Evolutionary conservation across 2,113 vertebrate species (phyloP).

Genomic region (Casuarius casuarius): DNA sequence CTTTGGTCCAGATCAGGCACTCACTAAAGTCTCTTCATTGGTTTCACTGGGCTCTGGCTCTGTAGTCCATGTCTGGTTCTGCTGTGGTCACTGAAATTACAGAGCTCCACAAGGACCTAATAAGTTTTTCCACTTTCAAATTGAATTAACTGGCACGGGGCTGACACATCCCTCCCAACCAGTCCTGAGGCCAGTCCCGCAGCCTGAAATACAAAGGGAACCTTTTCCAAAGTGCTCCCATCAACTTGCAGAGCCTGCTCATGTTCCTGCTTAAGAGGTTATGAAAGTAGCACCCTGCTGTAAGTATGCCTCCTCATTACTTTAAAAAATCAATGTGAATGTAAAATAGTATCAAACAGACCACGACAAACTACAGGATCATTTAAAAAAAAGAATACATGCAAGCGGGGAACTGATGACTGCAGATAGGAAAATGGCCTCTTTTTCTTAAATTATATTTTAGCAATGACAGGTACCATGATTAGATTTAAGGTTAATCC

Average conservation of each 20-base stretch:
- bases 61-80: neutral
- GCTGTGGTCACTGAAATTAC: neutral
- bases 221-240: neutral
- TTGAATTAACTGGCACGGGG: neutral
- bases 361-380: neutral
- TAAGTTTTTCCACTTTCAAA: neutral
- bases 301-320: neutral
- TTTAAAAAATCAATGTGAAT: neutral
- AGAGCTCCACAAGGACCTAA: neutral
- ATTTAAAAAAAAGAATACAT: neutral
- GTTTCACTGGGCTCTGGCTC: slow-evolving; percentile 3
- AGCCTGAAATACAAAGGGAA: neutral
- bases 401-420: neutral
- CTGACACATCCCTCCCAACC: neutral
- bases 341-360: neutral
- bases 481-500: neutral
- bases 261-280: neutral
- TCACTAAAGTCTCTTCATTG: neutral
- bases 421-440: neutral
- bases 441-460: neutral
- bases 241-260: neutral
- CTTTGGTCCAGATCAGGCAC: neutral
- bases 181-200: neutral
- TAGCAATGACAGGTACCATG: neutral
- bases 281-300: neutral